These are phyloP conservation scores for Patagioenas fasciata DNA, from an alignment of 2,113 vertebrate genomes.

Conservation along the genomic window DNA sequence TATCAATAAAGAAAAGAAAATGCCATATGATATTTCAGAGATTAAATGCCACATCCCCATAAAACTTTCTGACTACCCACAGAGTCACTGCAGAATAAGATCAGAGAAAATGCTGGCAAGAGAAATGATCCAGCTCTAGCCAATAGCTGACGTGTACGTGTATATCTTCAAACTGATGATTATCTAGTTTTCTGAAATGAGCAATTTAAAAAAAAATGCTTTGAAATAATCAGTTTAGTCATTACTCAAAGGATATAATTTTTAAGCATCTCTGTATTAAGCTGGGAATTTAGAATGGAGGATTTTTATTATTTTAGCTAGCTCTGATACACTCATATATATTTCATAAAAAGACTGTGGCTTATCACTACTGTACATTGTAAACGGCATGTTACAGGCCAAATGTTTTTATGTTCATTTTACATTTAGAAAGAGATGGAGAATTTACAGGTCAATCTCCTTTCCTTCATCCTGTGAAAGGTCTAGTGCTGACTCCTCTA, in stretches of 20 bases:
- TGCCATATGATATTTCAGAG: neutral
- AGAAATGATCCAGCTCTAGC: neutral
- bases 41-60: neutral
- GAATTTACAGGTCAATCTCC: neutral
- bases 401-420: neutral
- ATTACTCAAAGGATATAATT: neutral
- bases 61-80: neutral
- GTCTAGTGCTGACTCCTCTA: neutral
- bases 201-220: neutral
- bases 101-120: neutral
- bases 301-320: neutral
- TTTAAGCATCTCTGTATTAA: neutral
- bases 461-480: neutral
- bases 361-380: neutral
- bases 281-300: neutral
- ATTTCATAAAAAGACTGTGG: neutral
- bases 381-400: neutral
- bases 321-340: neutral
- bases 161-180: neutral
- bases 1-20: neutral
- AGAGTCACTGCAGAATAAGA: neutral
- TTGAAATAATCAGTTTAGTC: neutral
- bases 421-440: neutral
- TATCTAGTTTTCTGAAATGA: neutral
- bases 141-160: neutral